Base-by-base conservation (phyloP, 2,797 vertebrate species). In the Peromyscus aztecus region DNA sequence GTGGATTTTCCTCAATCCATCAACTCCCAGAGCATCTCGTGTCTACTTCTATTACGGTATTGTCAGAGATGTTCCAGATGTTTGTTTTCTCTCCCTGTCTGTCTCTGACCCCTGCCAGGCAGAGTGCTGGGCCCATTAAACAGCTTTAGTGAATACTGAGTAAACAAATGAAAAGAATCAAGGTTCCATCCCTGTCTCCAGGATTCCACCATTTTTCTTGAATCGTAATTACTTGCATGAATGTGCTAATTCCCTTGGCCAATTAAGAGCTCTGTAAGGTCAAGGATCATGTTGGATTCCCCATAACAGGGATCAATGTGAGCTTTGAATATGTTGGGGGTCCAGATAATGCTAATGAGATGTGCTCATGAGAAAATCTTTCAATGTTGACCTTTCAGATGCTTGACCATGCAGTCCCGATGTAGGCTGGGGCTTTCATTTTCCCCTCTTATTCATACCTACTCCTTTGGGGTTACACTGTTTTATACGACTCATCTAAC, bases 401-500 rank as follows among this genome's bases (percentile, higher is more conserved):
- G n/a, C 52, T 94, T 92, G 57, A 61, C n/a, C 14, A 34, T 23
- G 6, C 7, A 40, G 10, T 90, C 52, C 43, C 9, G 9, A 19
- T 46, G 13, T 13, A 57, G 34, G 63, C 23, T 1, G 12, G 34
- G 12, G 9, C 46, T 77, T 95, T 90, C 23, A 61, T 31, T 46
- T 95, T 94, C 88, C 65, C 55, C 24, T 94, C 46, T 87, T 69
- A 31, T 81, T 94, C 89, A 91, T 31, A 89, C 40, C 83, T 91
- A 69, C 40, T 91, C 96, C 82, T 95, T 69, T 89, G 92, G 55
- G 92, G 52, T 17, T 76, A 31, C 4, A 19, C 2, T 65, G 6
- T 89, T 61, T 85, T 77, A 87, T n/a, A 13, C 34, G 90, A 85
- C 91, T 85, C 78, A 89, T 89, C 55, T 78, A 86, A 97, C 94